Evolutionary conservation across 2,113 vertebrate genomes (phyloP).

Genomic region (Capreolus pygargus): DNA sequence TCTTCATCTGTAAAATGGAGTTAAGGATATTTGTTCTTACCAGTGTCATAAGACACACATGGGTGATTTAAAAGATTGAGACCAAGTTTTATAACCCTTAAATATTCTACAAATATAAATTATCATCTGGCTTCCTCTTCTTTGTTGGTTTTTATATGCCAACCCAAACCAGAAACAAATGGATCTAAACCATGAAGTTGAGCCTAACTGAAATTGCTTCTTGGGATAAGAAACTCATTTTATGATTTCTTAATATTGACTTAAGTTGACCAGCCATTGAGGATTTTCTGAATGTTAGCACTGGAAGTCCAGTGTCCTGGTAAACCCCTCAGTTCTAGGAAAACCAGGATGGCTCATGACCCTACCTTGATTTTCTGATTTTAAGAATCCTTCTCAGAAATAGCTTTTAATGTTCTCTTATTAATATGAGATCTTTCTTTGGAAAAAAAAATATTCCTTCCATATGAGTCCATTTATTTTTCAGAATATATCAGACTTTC

Average conservation of each 20-base stretch:
- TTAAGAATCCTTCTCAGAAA: background rate
- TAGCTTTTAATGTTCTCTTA: background rate
- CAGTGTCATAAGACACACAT: background rate
- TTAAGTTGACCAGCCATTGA: background rate
- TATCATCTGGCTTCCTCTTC: background rate
- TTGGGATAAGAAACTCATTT: background rate
- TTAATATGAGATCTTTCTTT: background rate
- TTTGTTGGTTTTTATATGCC: background rate
- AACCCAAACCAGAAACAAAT: background rate
- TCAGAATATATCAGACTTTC: background rate
- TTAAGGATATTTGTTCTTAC: background rate
- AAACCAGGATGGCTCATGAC: background rate
- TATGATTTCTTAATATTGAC: background rate
- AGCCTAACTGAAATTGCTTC: background rate
- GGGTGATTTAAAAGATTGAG: background rate
- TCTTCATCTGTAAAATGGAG: background rate
- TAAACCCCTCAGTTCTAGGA: background rate
- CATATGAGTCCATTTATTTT: constrained; percentile 1
- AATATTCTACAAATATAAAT: background rate
- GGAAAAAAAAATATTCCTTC: background rate
- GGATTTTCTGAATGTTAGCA: background rate
- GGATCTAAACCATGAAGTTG: background rate
- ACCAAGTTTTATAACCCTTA: background rate
- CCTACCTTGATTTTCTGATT: background rate
- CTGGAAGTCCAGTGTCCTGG: background rate